Conservation (phyloP, 2,888 invertebrate species). For the Anthophora plumipes region DNA sequence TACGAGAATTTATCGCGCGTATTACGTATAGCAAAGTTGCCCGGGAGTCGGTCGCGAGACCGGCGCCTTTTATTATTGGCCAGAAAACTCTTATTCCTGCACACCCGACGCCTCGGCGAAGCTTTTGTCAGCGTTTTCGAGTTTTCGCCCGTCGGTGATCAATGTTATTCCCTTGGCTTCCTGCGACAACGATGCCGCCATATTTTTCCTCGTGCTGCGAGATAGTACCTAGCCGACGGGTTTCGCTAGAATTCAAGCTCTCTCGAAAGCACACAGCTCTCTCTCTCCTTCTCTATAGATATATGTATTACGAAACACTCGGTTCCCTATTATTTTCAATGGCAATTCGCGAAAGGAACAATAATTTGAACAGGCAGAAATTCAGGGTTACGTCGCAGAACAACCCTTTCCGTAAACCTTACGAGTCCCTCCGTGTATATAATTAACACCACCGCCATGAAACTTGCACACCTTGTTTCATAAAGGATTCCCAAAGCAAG, state of each 20-base stretch:
- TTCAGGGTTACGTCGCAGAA: no score
- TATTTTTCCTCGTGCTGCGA: slow-evolving; percentile 30
- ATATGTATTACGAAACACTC: no score
- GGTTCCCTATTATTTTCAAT: slow-evolving; percentile 22
- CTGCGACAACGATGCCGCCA: slow-evolving; percentile 2
- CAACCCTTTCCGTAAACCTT: no score
- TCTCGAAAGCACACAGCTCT: no score
- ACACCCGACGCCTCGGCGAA: not conserved
- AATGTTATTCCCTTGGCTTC: slow-evolving; percentile 39
- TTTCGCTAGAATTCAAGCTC: not conserved
- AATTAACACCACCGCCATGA: not conserved
- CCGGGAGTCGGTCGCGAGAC: slow-evolving; percentile 12
- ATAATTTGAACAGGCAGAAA: no score
- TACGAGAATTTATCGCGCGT: slow-evolving; percentile 63
- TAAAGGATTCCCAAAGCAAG: not conserved
- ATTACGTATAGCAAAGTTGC: slow-evolving; percentile 18
- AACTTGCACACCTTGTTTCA: not conserved
- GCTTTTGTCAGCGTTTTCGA: slow-evolving; percentile 43
- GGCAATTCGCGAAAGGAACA: not conserved
- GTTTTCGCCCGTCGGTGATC: slow-evolving; percentile 34
- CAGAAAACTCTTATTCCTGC: slow-evolving; percentile 35
- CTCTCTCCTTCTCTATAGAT: no score
- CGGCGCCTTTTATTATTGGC: slow-evolving; percentile 42
- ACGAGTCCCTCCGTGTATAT: not conserved
- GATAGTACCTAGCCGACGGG: not conserved